These are phyloP conservation scores for Phalera bucephala DNA, from an alignment of 2,888 invertebrate genomes.

Conservation along the genomic window DNA sequence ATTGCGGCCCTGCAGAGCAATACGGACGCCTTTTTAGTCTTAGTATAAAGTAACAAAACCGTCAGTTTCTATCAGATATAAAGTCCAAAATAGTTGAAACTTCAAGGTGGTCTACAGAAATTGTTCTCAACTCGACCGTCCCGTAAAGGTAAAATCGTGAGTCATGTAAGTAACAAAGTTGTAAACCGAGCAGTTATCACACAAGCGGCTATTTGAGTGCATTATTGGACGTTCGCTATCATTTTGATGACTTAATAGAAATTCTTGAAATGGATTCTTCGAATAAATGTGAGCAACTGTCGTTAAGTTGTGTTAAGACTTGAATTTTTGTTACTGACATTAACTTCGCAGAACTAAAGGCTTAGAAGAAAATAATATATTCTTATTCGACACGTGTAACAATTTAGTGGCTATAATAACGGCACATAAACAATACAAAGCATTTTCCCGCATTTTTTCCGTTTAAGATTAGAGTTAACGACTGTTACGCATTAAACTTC, in stretches of 20 bases:
- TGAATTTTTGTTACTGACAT: not conserved
- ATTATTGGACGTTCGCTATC: not conserved
- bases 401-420: too few relatives aligned
- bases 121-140: not conserved
- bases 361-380: too few relatives aligned
- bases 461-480: too few relatives aligned
- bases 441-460: too few relatives aligned
- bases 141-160: slow-evolving; percentile 1
- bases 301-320: not conserved
- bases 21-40: too few relatives aligned
- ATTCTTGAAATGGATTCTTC: not conserved
- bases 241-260: slow-evolving; percentile 1
- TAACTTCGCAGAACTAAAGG: too few relatives aligned
- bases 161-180: not conserved
- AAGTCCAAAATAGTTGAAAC: too few relatives aligned
- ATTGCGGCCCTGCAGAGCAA: too few relatives aligned
- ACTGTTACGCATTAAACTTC: too few relatives aligned
- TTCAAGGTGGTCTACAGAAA: slow-evolving; percentile 1
- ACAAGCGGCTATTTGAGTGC: not conserved
- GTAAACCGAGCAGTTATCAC: not conserved
- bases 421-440: too few relatives aligned
- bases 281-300: not conserved
- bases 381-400: too few relatives aligned
- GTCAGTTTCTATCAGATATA: too few relatives aligned
- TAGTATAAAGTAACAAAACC: not conserved